Evolutionary conservation across 30 jellyfish, hydroid and myxozoan genomes (phyloP), one percentile per base, ranked within the genome.

Genomic region (Pelagia noctiluca): DNA sequence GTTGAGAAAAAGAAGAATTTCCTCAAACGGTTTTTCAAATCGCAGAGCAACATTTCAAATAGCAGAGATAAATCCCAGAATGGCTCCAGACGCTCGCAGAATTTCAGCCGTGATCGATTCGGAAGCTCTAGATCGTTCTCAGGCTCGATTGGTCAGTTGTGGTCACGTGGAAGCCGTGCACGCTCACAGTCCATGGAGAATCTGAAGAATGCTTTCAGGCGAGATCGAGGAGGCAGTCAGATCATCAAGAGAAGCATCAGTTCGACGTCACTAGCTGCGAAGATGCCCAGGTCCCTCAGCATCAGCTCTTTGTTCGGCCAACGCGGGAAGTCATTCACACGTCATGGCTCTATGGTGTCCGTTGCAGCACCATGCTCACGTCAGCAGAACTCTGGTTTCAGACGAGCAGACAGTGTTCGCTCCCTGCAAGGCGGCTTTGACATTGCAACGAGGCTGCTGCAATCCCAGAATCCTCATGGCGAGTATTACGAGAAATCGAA

Each of bases 121-220:
- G 75, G 87, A 3, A 86, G 96, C 65, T 75, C 90, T 19, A 72
- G 96, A 3, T 86, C 96, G 24, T 70, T 86, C 63, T 46, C 96
- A 0, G 90, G 75, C 2, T 86, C 96, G 12, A 65, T 85, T 26
- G 68, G 95, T 31, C 88, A 75, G 48, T 50, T 86, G 8, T 64
- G 71, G 49, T 48, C 90, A 38, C 79, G 80, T 24, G 86, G 93
- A 7, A 72, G 63, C 26, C 90, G 96, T 1, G 86, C 90, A 0
- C 96, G 96, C 38, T 63, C 90, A 2, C 96, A 77, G 71, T 86
- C 96, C 5, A 88, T 86, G 29, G 96, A 86, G 60, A 71, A 75
- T 26, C 48, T 86, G 50, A 78, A 77, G 75, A 57, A 68, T 35
- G 69, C 26, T 28, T 63, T 75, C 69, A 76, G 83, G 13, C 80